These are phyloP conservation scores for Empis stercorea DNA, from an alignment of 2,888 invertebrate species.

Conservation along the genomic window DNA sequence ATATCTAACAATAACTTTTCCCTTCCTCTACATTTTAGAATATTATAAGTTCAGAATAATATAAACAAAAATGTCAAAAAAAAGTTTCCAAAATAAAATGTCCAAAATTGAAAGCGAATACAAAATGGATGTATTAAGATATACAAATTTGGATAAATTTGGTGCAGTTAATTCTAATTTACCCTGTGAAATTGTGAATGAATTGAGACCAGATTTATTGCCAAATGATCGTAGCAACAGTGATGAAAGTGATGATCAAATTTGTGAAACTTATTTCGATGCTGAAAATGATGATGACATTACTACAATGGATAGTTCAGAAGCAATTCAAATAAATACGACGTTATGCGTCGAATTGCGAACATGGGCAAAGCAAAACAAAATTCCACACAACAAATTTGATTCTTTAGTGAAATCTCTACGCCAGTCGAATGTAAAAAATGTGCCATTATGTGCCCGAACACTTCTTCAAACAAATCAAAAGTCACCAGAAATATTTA, in stretches of 20 bases:
- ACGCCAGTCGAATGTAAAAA: background rate
- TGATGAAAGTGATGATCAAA: no score
- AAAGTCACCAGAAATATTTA: background rate
- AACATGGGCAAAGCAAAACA: background rate
- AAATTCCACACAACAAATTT: slow-evolving; percentile 1
- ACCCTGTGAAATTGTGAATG: background rate
- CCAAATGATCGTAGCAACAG: no score
- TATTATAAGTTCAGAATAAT: no score
- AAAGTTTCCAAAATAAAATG: background rate
- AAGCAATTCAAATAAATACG: no score
- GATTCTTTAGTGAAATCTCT: background rate
- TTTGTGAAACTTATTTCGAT: no score
- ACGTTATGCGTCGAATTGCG: background rate
- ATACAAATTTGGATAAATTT: background rate
- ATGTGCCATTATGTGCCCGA: background rate
- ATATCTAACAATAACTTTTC: no score
- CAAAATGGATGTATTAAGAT: background rate
- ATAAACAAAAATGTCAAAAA: background rate
- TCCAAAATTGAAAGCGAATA: background rate
- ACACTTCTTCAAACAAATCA: background rate
- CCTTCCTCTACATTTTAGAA: no score
- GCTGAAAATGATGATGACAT: background rate
- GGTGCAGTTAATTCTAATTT: background rate
- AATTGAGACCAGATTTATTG: background rate
- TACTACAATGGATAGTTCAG: background rate